Evolutionary conservation across 1,140 invertebrate genomes (phyloP).

Genomic region (Formica exsecta): DNA sequence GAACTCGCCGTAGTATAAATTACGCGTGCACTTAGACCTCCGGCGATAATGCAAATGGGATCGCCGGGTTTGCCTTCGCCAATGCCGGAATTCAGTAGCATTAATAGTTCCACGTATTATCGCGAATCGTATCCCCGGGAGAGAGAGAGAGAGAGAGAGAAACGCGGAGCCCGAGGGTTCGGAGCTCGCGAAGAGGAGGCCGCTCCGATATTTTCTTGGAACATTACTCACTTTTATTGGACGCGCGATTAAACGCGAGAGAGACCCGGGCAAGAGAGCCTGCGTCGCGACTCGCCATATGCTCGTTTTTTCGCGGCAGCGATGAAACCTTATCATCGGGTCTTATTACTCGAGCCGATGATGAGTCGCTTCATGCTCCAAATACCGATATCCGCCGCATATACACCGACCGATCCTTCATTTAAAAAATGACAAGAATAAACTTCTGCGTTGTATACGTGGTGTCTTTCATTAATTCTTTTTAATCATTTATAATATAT

Average conservation of each 20-base stretch:
- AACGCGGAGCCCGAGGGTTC: neutral
- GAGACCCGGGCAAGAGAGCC: neutral
- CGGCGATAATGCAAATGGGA: slow-evolving; percentile 75
- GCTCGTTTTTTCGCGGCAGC: slow-evolving; percentile 21
- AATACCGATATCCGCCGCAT: slow-evolving; percentile 13
- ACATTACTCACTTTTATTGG: slow-evolving; percentile 55
- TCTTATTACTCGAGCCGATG: slow-evolving; percentile 50
- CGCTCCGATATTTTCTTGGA: slow-evolving; percentile 49
- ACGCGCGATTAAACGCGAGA: slow-evolving; percentile 49
- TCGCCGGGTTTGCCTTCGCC: slow-evolving; percentile 55
- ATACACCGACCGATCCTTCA: neutral
- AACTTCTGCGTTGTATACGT: neutral
- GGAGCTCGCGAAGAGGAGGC: neutral
- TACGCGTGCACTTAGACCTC: slow-evolving; percentile 77
- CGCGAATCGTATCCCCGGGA: slow-evolving; percentile 42
- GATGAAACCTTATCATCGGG: slow-evolving; percentile 51
- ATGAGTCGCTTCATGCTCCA: slow-evolving; percentile 40
- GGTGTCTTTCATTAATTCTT: neutral
- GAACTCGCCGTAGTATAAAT: slow-evolving; percentile 64
- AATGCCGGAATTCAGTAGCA: slow-evolving; percentile 74
- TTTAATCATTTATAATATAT: too few relatives aligned
- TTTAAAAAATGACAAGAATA: neutral
- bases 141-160: too few relatives aligned
- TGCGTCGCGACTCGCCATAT: neutral
- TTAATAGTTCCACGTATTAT: slow-evolving; percentile 73